Evolutionary conservation across 2,888 invertebrate genomes (phyloP).

Genomic region (Orchestes rusci): DNA sequence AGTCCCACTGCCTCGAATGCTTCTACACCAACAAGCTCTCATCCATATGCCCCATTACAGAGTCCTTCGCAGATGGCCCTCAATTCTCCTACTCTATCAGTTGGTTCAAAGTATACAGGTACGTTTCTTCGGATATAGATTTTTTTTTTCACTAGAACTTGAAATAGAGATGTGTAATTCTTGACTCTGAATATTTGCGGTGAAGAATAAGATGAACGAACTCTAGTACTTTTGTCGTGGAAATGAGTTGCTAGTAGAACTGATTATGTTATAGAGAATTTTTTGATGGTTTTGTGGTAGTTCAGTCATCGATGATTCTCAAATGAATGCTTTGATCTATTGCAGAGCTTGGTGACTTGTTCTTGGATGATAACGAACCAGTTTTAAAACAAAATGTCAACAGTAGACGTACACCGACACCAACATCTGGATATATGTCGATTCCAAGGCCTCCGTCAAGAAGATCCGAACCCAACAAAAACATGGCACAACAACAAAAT

Average conservation of each 20-base stretch:
- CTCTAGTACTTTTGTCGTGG: too few species aligned
- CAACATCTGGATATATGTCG: constrained; percentile 66
- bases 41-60: constrained; percentile 78
- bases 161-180: too few species aligned
- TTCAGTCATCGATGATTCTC: too few species aligned
- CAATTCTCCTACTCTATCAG: constrained; percentile 58
- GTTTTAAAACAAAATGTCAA: too few species aligned
- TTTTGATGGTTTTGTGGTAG: neutral
- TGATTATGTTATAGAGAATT: neutral
- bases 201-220: too few species aligned
- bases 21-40: constrained; percentile 50
- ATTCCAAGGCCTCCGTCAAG: constrained; percentile 86
- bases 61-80: constrained; percentile 63
- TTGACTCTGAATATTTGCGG: too few species aligned
- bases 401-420: constrained; percentile 67
- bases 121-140: constrained; percentile 21
- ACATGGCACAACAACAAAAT: constrained; percentile 26
- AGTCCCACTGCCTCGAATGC: constrained; percentile 81
- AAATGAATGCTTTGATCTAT: too few species aligned
- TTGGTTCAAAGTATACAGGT: constrained; percentile 49
- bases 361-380: constrained; percentile 74
- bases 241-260: neutral
- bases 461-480: constrained; percentile 57
- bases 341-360: constrained; percentile 68
- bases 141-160: constrained; percentile 11